Evolutionary conservation across 2,797 vertebrate species (phyloP).

Genomic region (Smutsia temminckii): DNA sequence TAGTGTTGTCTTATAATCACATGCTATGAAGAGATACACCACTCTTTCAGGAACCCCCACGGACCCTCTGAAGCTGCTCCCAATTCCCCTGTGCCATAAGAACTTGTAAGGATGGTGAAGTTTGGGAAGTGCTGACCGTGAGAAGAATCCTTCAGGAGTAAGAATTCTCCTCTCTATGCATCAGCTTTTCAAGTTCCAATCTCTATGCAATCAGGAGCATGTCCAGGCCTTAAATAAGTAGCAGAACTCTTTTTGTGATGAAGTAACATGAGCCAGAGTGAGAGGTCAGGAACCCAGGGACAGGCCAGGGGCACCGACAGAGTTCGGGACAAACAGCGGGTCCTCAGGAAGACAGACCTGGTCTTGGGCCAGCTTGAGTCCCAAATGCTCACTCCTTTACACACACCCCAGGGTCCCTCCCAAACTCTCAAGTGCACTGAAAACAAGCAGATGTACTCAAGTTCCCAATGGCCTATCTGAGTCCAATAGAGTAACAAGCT

Average conservation of each 20-base stretch:
- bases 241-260: neutral
- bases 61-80: neutral
- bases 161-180: too few species aligned
- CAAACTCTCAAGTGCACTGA: neutral
- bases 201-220: neutral
- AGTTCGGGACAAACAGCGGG: fast-evolving
- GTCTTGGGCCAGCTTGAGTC: neutral
- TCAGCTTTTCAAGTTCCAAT: neutral
- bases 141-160: fast-evolving
- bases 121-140: neutral
- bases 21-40: neutral
- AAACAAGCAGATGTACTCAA: neutral
- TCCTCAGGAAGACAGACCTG: neutral
- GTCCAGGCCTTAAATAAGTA: neutral
- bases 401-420: fast-evolving
- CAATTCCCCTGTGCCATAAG: fast-evolving
- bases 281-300: too few species aligned
- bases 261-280: too few species aligned
- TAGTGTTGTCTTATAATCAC: neutral
- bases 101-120: neutral
- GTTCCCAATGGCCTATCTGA: neutral
- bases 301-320: fast-evolving
- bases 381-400: too few species aligned
- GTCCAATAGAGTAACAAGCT: neutral
- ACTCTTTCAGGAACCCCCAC: neutral